Percentiles rank a stretch among this genome's conserved stretches.
Evolutionary conservation across 2,888 invertebrate species (phyloP).

Genomic region (Drosophila mimetica): DNA sequence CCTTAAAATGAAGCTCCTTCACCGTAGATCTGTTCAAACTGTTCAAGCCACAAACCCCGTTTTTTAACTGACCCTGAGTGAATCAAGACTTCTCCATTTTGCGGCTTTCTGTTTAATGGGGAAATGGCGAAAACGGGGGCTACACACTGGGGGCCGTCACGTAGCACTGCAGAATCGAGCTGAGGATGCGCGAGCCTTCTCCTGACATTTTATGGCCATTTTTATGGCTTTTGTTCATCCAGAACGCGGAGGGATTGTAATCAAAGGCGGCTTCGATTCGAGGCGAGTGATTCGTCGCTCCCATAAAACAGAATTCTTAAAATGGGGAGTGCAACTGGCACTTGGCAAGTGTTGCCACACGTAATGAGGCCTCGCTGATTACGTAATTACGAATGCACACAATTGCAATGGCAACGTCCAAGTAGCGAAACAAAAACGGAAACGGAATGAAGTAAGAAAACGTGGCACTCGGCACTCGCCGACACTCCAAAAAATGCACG

Average conservation of each 20-base stretch:
- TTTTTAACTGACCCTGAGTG: not conserved
- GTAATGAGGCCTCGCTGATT: conserved; percentile 77
- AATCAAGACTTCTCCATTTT: conserved; percentile 18
- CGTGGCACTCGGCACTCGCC: conserved; percentile 54
- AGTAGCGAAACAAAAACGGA: conserved; percentile 33
- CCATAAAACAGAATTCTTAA: not conserved
- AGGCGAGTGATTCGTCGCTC: conserved; percentile 3
- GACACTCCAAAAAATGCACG: conserved; percentile 47
- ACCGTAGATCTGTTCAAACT: not conserved
- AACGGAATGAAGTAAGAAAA: conserved; percentile 69
- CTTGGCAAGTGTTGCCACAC: conserved; percentile 62
- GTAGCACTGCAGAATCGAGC: conserved; percentile 44
- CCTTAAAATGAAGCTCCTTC: not conserved
- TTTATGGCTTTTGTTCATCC: conserved; percentile 21
- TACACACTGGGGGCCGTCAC: conserved; percentile 22
- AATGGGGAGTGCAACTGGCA: conserved; percentile 29
- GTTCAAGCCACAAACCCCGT: not conserved
- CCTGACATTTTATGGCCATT: conserved; percentile 28
- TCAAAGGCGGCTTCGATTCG: conserved; percentile 53
- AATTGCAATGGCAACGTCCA: conserved; percentile 50
- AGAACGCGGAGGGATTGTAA: conserved; percentile 52
- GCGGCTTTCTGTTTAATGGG: not conserved
- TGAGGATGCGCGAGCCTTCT: conserved; percentile 10
- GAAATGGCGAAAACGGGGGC: not conserved
- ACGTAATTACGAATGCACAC: conserved; percentile 73